Evolutionary conservation across 2,888 invertebrate species (phyloP).

Genomic region (Acleris holmiana): DNA sequence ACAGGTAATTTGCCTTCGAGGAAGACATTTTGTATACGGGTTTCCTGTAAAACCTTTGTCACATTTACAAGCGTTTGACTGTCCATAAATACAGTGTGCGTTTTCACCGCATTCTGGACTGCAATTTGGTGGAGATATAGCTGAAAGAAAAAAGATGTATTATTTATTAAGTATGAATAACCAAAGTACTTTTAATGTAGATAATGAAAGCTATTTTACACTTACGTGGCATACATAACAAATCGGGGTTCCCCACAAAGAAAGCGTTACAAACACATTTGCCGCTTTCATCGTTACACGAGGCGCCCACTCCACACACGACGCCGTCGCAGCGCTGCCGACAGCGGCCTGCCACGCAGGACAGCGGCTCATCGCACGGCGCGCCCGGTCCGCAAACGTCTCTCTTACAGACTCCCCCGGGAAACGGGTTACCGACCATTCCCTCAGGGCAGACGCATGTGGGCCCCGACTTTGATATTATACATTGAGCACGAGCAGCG

Average conservation of each 20-base stretch:
- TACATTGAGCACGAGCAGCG: constrained; percentile 92
- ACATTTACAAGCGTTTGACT: constrained; percentile 91
- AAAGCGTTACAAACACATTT: constrained; percentile 94
- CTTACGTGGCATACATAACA: constrained; percentile 96
- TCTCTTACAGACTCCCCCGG: constrained; percentile 92
- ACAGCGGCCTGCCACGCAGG: constrained; percentile 94
- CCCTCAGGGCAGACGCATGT: constrained; percentile 95
- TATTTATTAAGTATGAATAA: not conserved
- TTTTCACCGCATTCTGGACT: constrained; percentile 91
- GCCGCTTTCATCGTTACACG: constrained; percentile 91
- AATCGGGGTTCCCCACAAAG: constrained; percentile 94
- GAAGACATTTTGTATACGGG: constrained; percentile 92
- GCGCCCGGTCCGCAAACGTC: constrained; percentile 91
- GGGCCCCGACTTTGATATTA: constrained; percentile 92
- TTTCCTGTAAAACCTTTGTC: constrained; percentile 93
- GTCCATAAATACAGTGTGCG: constrained; percentile 94
- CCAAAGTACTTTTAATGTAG: constrained; percentile 8
- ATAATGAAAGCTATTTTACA: constrained; percentile 46
- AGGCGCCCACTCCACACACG: constrained; percentile 94
- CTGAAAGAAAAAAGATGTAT: constrained; percentile 72
- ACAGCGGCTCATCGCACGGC: constrained; percentile 90
- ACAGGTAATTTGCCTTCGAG: constrained; percentile 89
- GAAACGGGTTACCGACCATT: constrained; percentile 95
- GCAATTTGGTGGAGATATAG: constrained; percentile 90
- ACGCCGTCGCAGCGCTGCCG: constrained; percentile 94